Conservation (phyloP, 2,797 vertebrate species). For the Neoniphon sammara region DNA sequence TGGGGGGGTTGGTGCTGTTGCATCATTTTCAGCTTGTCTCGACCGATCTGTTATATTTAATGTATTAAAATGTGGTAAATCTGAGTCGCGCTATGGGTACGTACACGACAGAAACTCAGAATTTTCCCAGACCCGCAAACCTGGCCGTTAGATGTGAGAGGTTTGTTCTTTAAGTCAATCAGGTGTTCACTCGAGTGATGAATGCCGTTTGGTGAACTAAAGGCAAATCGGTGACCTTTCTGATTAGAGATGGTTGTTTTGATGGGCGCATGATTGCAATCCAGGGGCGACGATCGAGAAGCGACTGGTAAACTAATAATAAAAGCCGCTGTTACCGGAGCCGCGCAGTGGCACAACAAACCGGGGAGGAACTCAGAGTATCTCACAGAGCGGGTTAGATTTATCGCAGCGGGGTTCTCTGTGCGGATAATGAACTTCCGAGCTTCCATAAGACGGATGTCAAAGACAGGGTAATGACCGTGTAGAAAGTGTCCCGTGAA, state of each 20-base stretch:
- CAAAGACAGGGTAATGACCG: too few species aligned
- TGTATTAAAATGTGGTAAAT: background rate
- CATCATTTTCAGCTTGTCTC: slow-evolving; percentile 51
- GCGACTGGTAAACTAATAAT: slow-evolving; percentile 10
- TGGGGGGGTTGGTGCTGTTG: slow-evolving; percentile 31
- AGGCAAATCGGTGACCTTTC: background rate
- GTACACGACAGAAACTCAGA: slow-evolving; percentile 11
- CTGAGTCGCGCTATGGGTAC: background rate
- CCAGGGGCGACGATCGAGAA: slow-evolving; percentile 13
- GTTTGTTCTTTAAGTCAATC: background rate
- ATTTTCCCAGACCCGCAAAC: background rate
- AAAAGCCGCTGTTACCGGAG: slow-evolving; percentile 4
- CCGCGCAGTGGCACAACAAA: background rate
- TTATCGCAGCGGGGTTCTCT: too few species aligned
- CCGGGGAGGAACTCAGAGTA: background rate
- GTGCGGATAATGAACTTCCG: too few species aligned
- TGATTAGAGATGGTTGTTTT: background rate
- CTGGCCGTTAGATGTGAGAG: background rate
- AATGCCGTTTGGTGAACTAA: background rate
- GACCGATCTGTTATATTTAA: background rate
- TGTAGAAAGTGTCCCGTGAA: too few species aligned
- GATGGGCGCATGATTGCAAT: background rate
- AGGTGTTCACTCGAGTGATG: background rate
- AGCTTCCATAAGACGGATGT: too few species aligned
- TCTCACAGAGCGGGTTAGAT: too few species aligned